Evolutionary conservation across 2,888 invertebrate genomes (phyloP), one percentile per base, ranked within the genome.

Genomic region (Spialia ferax): DNA sequence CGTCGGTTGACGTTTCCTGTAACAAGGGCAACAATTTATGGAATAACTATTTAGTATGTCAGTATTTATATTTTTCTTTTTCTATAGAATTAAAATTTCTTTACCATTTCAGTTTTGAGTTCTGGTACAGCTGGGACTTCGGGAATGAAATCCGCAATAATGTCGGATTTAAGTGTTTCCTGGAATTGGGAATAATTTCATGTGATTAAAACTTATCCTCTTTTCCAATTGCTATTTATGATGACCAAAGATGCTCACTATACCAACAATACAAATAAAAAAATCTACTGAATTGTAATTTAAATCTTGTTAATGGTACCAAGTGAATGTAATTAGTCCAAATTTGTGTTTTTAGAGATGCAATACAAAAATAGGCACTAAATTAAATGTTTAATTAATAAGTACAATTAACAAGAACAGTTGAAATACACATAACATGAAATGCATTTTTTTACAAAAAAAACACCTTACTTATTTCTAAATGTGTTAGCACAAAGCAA

Each of bases 121-220:
- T 91, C 91, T 76, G 91, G 91, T 73, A 93, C 84, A 73, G 87
- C 83, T 57, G 93, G 89, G 63, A 92, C 79, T 76, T 93, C 93
- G 10, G 93, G 88, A 73, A 93, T 89, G 77, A 93, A 79, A 70
- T 91, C 93, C 29, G 89, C 85, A 75, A 93, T 81, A 80, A 93
- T 93, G 77, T 92, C 92, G 60, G 84, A 80, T 52, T 65, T 65
- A 59, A 65, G 52, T 5, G 23, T 26, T 23, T 92, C 93, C 93
- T 93, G 88, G 42, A 90, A 90, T 38, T 66, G 6, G 23, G 22
- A 52, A 63, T 32, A 57, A 26, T 22, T 48, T 52, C 20, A 42
- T 26, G 4, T 15, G 35, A 22, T 18, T 13, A 52, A 57, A 8
- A 13, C 29, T 18, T 20, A 13, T n/a, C 0, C 18, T 26, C 38